Base-by-base conservation (phyloP, 2,888 invertebrate genomes). In the Sphecodes monilicornis region DNA sequence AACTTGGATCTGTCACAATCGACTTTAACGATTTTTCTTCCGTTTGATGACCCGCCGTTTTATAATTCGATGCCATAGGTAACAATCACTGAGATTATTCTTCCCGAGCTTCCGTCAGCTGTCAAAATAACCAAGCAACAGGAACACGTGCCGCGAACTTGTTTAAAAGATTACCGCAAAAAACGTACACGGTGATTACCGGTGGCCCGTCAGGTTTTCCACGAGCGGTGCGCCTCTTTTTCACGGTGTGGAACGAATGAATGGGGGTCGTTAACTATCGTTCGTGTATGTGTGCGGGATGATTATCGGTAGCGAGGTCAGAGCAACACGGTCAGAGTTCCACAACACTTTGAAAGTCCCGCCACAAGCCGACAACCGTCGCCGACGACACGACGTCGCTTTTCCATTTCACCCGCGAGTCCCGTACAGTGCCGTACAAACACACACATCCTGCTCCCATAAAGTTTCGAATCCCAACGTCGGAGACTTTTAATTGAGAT, bases 401-500 rank as follows among this genome's bases (percentile, higher is more conserved):
- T 32, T 64, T 32, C 29, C 60, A 29, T 32, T 60, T 64, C 18
- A 18, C 18, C 60, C 50, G 50, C n/a, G n/a, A n/a, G n/a, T n/a
- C n/a, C n/a, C n/a, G n/a, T n/a, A n/a, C n/a, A n/a, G n/a, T n/a
- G n/a, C 1, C 39, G 8, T 8, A 3, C 39, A 39, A 8, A n/a
- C 50, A 22, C 50, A 22, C 22, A n/a, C 22, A 50, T 10, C 22
- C 50, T 13, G 13, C 13, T 22, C 5, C 26, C 43, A n/a, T n/a
- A 22, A 57, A 41, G 29, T 13, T 69, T 43, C 13, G 41, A 41
- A n/a, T 50, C 22, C 16, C 26, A n/a, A 1, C 43, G 43, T 69
- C 18, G 69, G 26, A 26, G 50, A 50, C 69, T 69, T 29, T 69
- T 69, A 69, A 69, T 69, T 69, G 43, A 69, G 43, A 69, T 26